Percentiles rank a stretch among this genome's conserved stretches.
Evolutionary conservation across 2,797 vertebrate genomes (phyloP).

Genomic region (Avahi laniger): DNA sequence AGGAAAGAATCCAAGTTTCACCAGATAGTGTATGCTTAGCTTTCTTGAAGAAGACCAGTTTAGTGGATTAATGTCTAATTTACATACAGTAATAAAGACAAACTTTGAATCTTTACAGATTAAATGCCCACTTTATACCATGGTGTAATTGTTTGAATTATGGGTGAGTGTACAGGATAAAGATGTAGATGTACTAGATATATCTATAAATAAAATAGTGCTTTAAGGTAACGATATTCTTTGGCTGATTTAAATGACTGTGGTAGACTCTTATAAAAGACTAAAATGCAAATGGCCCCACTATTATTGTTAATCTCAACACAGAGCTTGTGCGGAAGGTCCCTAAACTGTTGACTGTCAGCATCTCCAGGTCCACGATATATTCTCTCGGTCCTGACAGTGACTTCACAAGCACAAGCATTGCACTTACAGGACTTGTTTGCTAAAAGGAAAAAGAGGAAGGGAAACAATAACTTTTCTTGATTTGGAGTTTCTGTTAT

Average conservation of each 20-base stretch:
- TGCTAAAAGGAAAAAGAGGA: slow-evolving; percentile 85
- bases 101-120: slow-evolving; percentile 84
- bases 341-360: slow-evolving; percentile 93
- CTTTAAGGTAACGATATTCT: slow-evolving; percentile 83
- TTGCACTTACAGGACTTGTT: slow-evolving; percentile 93
- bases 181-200: slow-evolving; percentile 85
- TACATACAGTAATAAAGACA: slow-evolving; percentile 79
- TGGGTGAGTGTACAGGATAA: slow-evolving; percentile 81
- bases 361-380: slow-evolving; percentile 97
- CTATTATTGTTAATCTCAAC: slow-evolving; percentile 95
- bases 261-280: slow-evolving; percentile 40
- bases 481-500: background rate
- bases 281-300: slow-evolving; percentile 95
- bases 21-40: slow-evolving; percentile 67
- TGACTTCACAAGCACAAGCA: slow-evolving; percentile 95
- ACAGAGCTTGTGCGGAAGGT: slow-evolving; percentile 95
- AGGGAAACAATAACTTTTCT: slow-evolving; percentile 24
- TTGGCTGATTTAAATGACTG: slow-evolving; percentile 81
- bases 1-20: slow-evolving; percentile 78
- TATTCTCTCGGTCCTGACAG: slow-evolving; percentile 93
- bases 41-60: slow-evolving; percentile 75
- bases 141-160: slow-evolving; percentile 82
- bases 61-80: slow-evolving; percentile 79
- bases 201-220: slow-evolving; percentile 90
- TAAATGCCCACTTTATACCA: slow-evolving; percentile 86